Conservation (phyloP, 2,797 vertebrate species). For the Lemur catta region DNA sequence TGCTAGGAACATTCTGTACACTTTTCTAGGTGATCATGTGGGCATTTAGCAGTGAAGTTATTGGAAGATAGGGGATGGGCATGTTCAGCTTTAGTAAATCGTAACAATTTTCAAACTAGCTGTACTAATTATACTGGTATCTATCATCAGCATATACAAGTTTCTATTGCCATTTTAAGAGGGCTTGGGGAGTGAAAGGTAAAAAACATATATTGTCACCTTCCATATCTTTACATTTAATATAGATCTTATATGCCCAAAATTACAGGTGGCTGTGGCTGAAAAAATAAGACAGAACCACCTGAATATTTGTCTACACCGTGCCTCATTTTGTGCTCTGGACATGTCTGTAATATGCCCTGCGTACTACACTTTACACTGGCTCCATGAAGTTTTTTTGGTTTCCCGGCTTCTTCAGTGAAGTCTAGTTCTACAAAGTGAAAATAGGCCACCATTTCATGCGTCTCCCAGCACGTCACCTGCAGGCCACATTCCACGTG, state of each 20-base stretch:
- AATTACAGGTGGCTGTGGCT: background rate
- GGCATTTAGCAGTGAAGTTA: background rate
- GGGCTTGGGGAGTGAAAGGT: background rate
- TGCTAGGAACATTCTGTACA: background rate
- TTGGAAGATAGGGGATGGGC: too few relatives aligned
- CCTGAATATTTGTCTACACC: accelerated
- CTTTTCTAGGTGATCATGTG: accelerated
- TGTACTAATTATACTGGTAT: background rate
- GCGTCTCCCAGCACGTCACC: background rate
- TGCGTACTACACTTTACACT: accelerated
- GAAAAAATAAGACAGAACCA: background rate
- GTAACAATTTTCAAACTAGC: background rate
- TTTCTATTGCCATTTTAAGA: background rate
- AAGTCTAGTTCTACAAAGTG: background rate
- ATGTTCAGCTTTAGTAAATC: accelerated
- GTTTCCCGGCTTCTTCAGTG: background rate
- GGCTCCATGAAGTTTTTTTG: accelerated
- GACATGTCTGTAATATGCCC: accelerated
- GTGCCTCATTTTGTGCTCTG: background rate
- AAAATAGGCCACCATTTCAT: background rate
- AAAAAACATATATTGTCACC: accelerated
- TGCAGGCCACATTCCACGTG: background rate
- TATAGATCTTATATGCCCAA: background rate
- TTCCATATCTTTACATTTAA: background rate
- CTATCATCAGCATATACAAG: accelerated